Conservation (phyloP, 2,113 vertebrate species). For the Manacus vitellinus region DNA sequence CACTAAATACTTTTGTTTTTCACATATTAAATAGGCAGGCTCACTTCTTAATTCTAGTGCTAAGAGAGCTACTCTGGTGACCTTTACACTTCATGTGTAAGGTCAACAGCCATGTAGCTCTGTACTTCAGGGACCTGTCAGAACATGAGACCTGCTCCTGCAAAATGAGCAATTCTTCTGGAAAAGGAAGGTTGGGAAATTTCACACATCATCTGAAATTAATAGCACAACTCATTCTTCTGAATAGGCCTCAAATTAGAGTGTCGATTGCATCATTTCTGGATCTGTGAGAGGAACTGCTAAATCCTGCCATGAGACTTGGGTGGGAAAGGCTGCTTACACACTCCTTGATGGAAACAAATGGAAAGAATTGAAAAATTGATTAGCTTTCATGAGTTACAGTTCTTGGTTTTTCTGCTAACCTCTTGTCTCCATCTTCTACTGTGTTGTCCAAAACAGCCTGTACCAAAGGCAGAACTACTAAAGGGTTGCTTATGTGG, state of each 20-base stretch:
- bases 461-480: background rate
- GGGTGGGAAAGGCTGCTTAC: background rate
- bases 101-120: background rate
- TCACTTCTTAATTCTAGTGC: background rate
- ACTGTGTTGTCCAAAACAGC: background rate
- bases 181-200: background rate
- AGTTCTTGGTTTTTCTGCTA: background rate
- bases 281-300: background rate
- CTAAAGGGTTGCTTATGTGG: background rate
- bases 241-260: background rate
- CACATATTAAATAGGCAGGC: rapidly evolving
- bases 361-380: background rate
- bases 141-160: background rate
- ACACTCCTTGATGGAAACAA: background rate
- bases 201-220: background rate
- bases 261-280: background rate
- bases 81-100: background rate
- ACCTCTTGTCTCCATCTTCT: background rate
- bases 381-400: background rate
- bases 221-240: background rate
- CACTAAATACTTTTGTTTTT: background rate
- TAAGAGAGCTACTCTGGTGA: background rate
- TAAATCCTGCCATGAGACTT: background rate
- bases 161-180: background rate
- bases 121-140: background rate